Percentiles rank a stretch among this genome's conserved stretches.
Evolutionary conservation across 2,888 invertebrate genomes (phyloP).

Genomic region (Agrotis ipsilon): DNA sequence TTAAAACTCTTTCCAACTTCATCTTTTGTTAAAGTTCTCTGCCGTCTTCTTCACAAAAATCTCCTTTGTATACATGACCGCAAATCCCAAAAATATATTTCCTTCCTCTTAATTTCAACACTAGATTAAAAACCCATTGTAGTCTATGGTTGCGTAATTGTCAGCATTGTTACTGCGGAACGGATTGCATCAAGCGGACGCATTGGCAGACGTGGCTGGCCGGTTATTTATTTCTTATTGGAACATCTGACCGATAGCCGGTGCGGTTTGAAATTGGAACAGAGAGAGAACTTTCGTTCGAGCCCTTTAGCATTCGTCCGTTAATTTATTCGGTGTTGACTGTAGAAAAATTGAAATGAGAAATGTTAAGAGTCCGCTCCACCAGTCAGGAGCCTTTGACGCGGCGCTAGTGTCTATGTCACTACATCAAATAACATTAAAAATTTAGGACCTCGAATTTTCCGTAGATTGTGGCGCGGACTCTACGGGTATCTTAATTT

Average conservation of each 20-base stretch:
- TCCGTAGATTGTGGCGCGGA: too few relatives aligned
- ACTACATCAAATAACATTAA: too few relatives aligned
- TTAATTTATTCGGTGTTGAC: neutral
- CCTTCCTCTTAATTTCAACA: conserved; percentile 19
- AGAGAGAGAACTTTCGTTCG: conserved; percentile 54
- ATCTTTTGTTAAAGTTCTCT: neutral
- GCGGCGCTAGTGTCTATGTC: too few relatives aligned
- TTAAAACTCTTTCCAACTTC: neutral
- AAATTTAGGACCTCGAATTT: too few relatives aligned
- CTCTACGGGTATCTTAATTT: too few relatives aligned
- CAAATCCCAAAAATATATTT: conserved; percentile 13
- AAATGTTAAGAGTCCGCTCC: neutral
- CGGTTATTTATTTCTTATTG: conserved; percentile 84
- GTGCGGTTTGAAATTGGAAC: conserved; percentile 64
- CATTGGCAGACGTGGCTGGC: conserved; percentile 79
- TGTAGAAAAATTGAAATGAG: neutral
- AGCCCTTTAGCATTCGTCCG: conserved; percentile 56
- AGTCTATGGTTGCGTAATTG: conserved; percentile 56
- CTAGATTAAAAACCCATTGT: conserved; percentile 59
- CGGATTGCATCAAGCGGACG: conserved; percentile 73
- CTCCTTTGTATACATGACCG: conserved; percentile 17
- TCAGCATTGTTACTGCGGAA: conserved; percentile 50
- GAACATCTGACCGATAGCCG: conserved; percentile 60
- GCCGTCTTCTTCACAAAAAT: neutral
- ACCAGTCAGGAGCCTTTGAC: too few relatives aligned